Base-by-base conservation (phyloP, 2,888 invertebrate genomes). In the Lycia hirtaria region DNA sequence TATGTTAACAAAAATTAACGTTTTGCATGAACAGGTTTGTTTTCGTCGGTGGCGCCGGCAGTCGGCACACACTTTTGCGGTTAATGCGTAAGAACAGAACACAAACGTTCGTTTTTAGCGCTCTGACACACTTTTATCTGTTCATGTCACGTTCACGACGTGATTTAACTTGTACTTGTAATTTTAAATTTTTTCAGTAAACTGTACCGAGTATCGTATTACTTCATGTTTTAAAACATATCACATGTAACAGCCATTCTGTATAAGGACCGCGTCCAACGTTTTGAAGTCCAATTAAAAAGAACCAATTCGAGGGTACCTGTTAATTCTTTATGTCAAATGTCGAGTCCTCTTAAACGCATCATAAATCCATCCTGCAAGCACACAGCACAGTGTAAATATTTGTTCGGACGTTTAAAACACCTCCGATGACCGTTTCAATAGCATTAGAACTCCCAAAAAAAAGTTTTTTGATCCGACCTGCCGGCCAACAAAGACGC, bases 101-200 rank as follows among this genome's bases (percentile, higher is more conserved):
- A 71, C 81, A 79, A 80, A 81, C 76, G 77, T 67, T 66, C 78
- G 75, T 82, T 85, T 84, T 50, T 57, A 85, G 80, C 78, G 79
- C 82, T 85, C 80, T 87, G 90, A 85, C 88, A 89, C 71, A 90
- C 86, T 84, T 88, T 77, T 77, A 50, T 76, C 69, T 73, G 68
- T 60, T 65, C 52, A 62, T 68, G 69, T 60, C 55, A 65, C 51
- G 52, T 26, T 62, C 51, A 45, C 47, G 56, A 59, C 59, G 61
- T 56, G 61, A 68, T 52, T 26, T 32, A 33, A 45, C 64, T 55
- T 58, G 63, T 61, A 45, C 64, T 55, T 58, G 63, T 61, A 51
- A 45, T 53, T 54, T 62, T 60, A 56, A 41, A 24, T 52, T 50
- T 59, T 54, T 56, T 56, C 37, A 56, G 51, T 59, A 40, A 57